A percentile compares a stretch with the other conserved stretches of the same genome.
phyloP scores from a whole-genome alignment of 2,888 invertebrate species.

The Hydroisotoma schaefferi region DNA sequence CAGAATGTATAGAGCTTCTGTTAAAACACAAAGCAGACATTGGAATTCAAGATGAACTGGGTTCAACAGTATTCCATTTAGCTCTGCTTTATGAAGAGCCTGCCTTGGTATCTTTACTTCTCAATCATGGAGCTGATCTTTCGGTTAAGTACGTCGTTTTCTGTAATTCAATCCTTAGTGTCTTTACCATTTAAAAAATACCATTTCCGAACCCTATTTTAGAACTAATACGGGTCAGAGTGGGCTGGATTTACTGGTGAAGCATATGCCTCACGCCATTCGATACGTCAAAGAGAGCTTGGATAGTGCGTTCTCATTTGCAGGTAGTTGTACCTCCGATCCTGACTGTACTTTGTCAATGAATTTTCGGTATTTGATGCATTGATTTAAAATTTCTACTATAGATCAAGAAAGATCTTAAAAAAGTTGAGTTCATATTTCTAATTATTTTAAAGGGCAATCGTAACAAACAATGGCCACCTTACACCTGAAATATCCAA shows the following conservation, averaged over 20 bases:
- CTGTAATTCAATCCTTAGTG: no score
- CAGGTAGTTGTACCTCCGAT: neutral
- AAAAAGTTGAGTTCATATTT: neutral
- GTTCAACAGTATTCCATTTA: constrained; percentile 3
- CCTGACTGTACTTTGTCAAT: constrained; percentile 1
- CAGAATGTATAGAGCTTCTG: constrained; percentile 5
- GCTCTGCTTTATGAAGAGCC: constrained; percentile 4
- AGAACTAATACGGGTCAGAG: constrained; percentile 13
- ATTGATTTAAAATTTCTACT: no score
- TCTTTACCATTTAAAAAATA: neutral
- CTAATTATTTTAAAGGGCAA: neutral
- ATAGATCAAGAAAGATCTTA: no score
- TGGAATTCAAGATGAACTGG: constrained; percentile 13
- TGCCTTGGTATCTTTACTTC: neutral
- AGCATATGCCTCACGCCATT: constrained; percentile 20
- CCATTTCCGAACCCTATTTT: neutral
- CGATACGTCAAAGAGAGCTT: constrained; percentile 10
- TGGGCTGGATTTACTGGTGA: constrained; percentile 12
- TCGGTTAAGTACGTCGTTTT: constrained; percentile 3
- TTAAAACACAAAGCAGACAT: constrained; percentile 7
- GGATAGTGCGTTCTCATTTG: constrained; percentile 1
- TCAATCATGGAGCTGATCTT: constrained; percentile 9
- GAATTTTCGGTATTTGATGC: constrained; percentile 7
- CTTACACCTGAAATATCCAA: neutral
- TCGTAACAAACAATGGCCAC: neutral